phyloP scores from a whole-genome alignment of 2,113 vertebrate species.

The Genyomyrus donnyi region DNA sequence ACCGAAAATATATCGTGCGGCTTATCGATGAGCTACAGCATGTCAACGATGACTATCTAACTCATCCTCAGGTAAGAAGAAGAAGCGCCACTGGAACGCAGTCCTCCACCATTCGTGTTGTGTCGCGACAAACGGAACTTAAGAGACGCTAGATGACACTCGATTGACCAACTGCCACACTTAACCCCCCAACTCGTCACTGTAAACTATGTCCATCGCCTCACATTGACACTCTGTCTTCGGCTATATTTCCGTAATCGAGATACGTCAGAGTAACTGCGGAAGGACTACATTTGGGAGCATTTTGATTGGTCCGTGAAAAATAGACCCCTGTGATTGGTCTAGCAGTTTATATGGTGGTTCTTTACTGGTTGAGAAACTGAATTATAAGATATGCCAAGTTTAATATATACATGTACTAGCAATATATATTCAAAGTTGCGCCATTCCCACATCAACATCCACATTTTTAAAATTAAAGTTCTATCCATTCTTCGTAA shows the following conservation, averaged over 20 bases:
- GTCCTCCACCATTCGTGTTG: background rate
- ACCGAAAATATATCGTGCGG: background rate
- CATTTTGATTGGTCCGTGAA: constrained; percentile 6
- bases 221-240: background rate
- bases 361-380: background rate
- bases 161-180: background rate
- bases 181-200: background rate
- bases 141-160: background rate
- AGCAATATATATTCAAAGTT: background rate
- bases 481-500: background rate
- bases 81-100: background rate
- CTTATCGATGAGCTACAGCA: background rate
- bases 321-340: background rate
- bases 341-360: background rate
- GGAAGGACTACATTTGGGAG: background rate
- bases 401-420: background rate
- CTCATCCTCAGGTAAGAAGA: background rate
- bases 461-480: background rate
- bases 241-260: background rate
- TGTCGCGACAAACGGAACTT: too few species aligned
- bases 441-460: background rate
- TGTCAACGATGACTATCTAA: background rate
- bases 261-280: background rate
- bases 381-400: background rate
- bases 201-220: background rate